These are phyloP conservation scores for Charadrius vociferus DNA, from an alignment of 2,113 vertebrate genomes.

Conservation along the genomic window DNA sequence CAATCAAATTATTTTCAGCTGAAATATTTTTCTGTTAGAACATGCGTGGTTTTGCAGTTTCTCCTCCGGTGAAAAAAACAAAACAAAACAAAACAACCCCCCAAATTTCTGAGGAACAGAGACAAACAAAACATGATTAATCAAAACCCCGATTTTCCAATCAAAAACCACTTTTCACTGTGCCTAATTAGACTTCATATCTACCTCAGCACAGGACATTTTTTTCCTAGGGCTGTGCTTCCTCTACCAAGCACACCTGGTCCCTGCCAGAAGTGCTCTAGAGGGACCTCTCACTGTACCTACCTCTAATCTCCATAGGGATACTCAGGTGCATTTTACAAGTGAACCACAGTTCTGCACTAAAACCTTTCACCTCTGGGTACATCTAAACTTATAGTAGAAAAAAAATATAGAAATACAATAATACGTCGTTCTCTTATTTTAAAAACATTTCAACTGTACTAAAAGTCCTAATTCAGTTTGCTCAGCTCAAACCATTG, in stretches of 20 bases:
- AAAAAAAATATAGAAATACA: not conserved
- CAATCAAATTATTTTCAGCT: not conserved
- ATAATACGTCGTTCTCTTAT: not conserved
- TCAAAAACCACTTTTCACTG: not conserved
- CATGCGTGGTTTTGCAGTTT: not conserved
- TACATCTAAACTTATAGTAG: not conserved
- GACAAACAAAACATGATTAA: not conserved
- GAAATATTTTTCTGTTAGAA: not conserved
- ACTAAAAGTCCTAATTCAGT: not conserved
- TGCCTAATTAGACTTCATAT: not conserved
- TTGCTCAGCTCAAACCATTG: not conserved
- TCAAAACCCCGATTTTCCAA: not conserved
- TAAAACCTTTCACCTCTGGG: not conserved
- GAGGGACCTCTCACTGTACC: not conserved
- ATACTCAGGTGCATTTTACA: not conserved
- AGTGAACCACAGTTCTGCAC: not conserved
- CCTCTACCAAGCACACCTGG: not conserved
- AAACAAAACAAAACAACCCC: not conserved
- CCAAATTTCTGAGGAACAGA: not conserved
- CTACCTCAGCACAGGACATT: not conserved
- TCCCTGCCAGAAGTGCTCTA: not conserved
- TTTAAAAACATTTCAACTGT: slow-evolving; percentile 6
- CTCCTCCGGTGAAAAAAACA: not conserved
- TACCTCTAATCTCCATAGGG: not conserved
- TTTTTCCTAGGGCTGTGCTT: not conserved